phyloP scores from a whole-genome alignment of 2,888 invertebrate genomes.

The Crocallis elinguaria region DNA sequence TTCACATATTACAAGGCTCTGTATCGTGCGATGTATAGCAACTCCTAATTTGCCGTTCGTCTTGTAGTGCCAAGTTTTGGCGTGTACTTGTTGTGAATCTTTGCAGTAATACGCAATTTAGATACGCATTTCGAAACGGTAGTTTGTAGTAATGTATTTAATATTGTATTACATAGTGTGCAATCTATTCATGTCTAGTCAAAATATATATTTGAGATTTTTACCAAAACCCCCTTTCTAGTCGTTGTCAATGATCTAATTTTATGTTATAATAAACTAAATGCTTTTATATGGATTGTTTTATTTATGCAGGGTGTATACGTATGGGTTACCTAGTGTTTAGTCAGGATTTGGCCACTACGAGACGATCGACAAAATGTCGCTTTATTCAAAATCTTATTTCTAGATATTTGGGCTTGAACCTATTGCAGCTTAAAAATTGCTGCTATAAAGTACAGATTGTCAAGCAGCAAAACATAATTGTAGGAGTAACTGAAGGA shows the following conservation, averaged over 20 bases:
- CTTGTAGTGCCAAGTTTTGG: slow-evolving; percentile 80
- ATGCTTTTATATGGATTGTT: slow-evolving; percentile 69
- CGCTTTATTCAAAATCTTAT: slow-evolving; percentile 62
- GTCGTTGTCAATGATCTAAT: slow-evolving; percentile 61
- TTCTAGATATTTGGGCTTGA: slow-evolving; percentile 72
- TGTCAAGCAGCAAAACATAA: slow-evolving; percentile 5
- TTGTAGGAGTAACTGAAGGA: slow-evolving; percentile 6
- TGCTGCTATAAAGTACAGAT: slow-evolving; percentile 1
- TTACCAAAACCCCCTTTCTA: slow-evolving; percentile 49
- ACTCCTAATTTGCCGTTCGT: slow-evolving; percentile 71
- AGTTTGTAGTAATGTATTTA: slow-evolving; percentile 46
- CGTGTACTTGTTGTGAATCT: slow-evolving; percentile 57
- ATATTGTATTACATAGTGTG: slow-evolving; percentile 54
- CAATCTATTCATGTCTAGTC: slow-evolving; percentile 74
- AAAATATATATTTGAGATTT: slow-evolving; percentile 48
- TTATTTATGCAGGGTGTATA: slow-evolving; percentile 63
- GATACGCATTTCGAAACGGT: slow-evolving; percentile 53
- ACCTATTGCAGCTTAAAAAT: slow-evolving; percentile 23
- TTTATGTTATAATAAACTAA: slow-evolving; percentile 71
- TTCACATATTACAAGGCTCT: slow-evolving; percentile 73
- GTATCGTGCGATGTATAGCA: slow-evolving; percentile 72
- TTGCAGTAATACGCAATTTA: slow-evolving; percentile 49
- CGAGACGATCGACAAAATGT: slow-evolving; percentile 74
- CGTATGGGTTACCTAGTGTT: slow-evolving; percentile 41
- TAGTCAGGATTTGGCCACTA: slow-evolving; percentile 61